phyloP scores from a whole-genome alignment of 2,113 vertebrate genomes.

The Lichenostomus cassidix region DNA sequence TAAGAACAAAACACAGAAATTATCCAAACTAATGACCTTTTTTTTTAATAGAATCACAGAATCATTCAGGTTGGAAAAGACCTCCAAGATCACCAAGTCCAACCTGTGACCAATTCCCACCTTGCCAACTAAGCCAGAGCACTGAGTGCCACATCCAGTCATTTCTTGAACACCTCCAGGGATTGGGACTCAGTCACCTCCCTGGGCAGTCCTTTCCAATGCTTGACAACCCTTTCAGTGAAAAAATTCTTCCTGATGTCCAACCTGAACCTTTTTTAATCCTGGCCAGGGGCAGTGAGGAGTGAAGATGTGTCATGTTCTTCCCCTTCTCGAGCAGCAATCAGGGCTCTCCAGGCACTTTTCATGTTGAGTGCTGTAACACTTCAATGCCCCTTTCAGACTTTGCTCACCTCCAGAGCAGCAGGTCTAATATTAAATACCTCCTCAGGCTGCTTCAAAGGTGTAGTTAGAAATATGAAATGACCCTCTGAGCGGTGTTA shows the following conservation, averaged over 20 bases:
- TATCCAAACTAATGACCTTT: background rate
- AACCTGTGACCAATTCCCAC: background rate
- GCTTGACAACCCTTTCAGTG: background rate
- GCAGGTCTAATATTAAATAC: background rate
- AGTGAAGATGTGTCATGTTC: background rate
- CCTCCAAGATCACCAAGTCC: background rate
- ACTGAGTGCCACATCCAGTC: background rate
- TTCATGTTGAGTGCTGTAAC: background rate
- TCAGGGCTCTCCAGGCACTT: background rate
- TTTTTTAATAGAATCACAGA: background rate
- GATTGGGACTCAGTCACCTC: background rate
- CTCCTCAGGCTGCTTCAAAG: background rate
- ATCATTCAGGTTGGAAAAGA: background rate
- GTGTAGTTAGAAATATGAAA: background rate
- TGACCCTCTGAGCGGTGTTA: background rate
- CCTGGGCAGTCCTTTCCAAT: background rate
- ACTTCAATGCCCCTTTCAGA: background rate
- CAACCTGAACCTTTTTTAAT: background rate
- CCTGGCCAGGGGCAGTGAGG: background rate
- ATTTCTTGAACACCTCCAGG: background rate
- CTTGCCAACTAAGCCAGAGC: background rate
- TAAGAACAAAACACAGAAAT: background rate
- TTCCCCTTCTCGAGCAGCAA: background rate
- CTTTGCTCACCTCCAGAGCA: background rate
- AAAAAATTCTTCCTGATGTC: background rate